Conservation (phyloP, 2,113 vertebrate species). For the Phalacrocorax pelagicus region DNA sequence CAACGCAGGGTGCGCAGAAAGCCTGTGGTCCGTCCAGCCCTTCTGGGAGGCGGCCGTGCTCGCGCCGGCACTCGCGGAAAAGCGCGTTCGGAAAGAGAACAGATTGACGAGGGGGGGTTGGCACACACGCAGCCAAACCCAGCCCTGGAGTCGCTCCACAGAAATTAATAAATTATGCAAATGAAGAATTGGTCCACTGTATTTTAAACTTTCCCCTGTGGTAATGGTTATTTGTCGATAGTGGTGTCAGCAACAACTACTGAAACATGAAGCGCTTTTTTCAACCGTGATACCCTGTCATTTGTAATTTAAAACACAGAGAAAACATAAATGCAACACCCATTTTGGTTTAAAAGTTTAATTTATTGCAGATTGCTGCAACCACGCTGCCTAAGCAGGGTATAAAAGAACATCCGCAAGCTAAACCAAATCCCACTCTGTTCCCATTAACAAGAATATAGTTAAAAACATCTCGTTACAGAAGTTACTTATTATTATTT, state of each 20-base stretch:
- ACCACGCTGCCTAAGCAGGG: neutral
- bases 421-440: neutral
- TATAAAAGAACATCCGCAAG: neutral
- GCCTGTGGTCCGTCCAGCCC: accelerated
- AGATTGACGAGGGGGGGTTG: neutral
- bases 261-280: neutral
- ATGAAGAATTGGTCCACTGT: neutral
- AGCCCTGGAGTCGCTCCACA: neutral
- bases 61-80: neutral
- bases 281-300: too few species aligned
- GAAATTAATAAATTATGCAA: neutral
- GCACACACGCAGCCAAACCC: neutral
- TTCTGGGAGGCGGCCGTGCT: too few species aligned
- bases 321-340: neutral
- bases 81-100: neutral
- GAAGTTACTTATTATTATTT: slow-evolving; percentile 41
- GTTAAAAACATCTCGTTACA: slow-evolving; percentile 51
- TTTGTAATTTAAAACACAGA: neutral
- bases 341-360: neutral
- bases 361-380: neutral
- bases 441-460: neutral
- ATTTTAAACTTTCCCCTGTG: too few species aligned
- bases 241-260: neutral
- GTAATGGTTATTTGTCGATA: neutral
- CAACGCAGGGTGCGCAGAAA: neutral